phyloP scores from a whole-genome alignment of 2,888 invertebrate species.

The Lithophane leautieri region DNA sequence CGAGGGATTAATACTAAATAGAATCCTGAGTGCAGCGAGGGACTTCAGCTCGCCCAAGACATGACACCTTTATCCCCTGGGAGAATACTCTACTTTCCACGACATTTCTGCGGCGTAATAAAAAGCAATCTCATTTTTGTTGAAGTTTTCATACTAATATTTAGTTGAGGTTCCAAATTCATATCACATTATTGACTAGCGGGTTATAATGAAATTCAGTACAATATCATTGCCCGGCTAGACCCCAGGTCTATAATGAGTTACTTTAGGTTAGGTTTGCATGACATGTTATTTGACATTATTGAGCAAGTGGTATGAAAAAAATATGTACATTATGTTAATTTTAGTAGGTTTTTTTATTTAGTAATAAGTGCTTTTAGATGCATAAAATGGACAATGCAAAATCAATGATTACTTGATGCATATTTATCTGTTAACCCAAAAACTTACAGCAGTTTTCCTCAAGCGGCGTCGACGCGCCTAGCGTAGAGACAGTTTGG shows the following conservation, averaged over 20 bases:
- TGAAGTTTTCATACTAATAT: background rate
- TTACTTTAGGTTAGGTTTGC: background rate
- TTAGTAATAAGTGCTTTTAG: background rate
- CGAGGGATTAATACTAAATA: background rate
- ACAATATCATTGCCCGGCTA: background rate
- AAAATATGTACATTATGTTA: background rate
- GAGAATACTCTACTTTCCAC: background rate
- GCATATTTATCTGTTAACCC: conserved; percentile 13
- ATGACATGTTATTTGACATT: background rate
- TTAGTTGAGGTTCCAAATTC: background rate
- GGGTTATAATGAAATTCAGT: background rate
- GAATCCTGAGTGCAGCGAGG: background rate
- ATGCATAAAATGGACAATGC: background rate
- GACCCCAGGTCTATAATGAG: background rate
- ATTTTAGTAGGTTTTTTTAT: background rate
- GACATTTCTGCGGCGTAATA: background rate
- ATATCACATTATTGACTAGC: background rate
- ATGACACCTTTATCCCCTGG: background rate
- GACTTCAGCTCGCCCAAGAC: background rate
- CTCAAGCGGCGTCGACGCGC: conserved; percentile 65
- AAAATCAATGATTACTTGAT: conserved; percentile 1
- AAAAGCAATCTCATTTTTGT: background rate
- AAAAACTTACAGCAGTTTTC: conserved; percentile 65
- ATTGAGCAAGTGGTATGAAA: background rate
- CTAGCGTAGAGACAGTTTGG: conserved; percentile 64